Evolutionary conservation across 1,140 invertebrate species (phyloP), one percentile per base, ranked within the genome.

Genomic region (Elysia chlorotica): DNA sequence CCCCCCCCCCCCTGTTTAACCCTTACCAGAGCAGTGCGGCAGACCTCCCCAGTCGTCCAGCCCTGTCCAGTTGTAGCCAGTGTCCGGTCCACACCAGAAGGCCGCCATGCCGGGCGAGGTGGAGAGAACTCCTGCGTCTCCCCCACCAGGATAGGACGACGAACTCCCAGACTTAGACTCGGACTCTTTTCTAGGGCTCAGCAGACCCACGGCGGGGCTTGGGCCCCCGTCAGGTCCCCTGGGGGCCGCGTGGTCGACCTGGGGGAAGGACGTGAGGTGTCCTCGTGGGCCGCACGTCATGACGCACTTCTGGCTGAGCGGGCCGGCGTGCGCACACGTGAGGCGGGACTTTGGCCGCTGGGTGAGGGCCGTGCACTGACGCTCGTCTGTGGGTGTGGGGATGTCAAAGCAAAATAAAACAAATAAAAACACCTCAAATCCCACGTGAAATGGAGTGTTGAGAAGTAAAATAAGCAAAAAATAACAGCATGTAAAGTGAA

Each of bases 11-110:
- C n/a, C n/a, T n/a, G n/a, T n/a, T n/a, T n/a, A n/a, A n/a, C n/a
- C n/a, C n/a, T n/a, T n/a, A n/a, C n/a, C n/a, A 23, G 86, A 87
- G 74, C 86, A 87, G 19, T 78, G 73, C 10, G 86, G 83, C n/a
- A 87, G 69, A 0, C 78, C 80, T 2, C 79, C 74, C 54, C 4
- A 74, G 63, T 35, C 78, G n/a, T n/a, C n/a, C 72, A 75, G 78
- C 25, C 48, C 76, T 54, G 70, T 76, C 86, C 86, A 87, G 53
- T 77, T 35, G 71, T 77, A 85, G 2, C 78, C 65, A 17, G 81
- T 84, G 38, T 71, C 76, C 1, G 76, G 73, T 28, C 82, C 82
- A 74, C 86, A 87, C 37, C 48, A 75, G 28, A 78, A 72, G n/a
- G n/a, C n/a, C n/a, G n/a, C n/a, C n/a, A n/a, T n/a, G n/a, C n/a